Base-by-base conservation (phyloP, 1,140 invertebrate species). In the Drosophila pectinifera region DNA sequence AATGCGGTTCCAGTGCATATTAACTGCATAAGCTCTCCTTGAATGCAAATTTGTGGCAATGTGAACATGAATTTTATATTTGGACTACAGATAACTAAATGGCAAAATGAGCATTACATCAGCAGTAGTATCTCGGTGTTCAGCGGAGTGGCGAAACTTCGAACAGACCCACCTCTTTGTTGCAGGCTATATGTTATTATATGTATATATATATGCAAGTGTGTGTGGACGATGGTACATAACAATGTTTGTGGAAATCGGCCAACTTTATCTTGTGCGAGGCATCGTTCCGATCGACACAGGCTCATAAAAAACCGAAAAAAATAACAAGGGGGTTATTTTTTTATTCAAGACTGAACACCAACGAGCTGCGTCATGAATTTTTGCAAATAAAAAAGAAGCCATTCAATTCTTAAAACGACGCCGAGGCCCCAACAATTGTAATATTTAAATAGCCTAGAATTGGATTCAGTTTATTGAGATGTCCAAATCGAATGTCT, bases 21-120 rank as follows among this genome's bases (percentile, higher is more conserved):
- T 53, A 53, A 53, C 18, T 53, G 49, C 16, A 28, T 2, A 36
- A 53, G 28, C 18, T 53, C 13, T 34, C 49, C 49, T 53, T 53
- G 31, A 53, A 53, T 53, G 49, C 49, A 53, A 36, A 53, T 53
- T 53, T 36, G 31, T 53, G 49, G 28, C 49, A 53, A 53, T 53
- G 49, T 34, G 28, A 53, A 36, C 49, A 53, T 53, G 49, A 36
- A 36, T 53, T 10, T 53, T 53, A 10, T 53, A 53, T 53, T 53
- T 53, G 49, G 49, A 53, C 13, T 36, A 53, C 28, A 51, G 16
- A 51, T 53, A 14, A 5, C 13, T 53, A 36, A 22, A 48, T 48
- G 24, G 24, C n/a, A 48, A 28, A 28, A 34, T 51, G 8, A 51
- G 49, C 49, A 53, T 53, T 53, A 36, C 49, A 53, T 53, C 49